Percentiles rank a stretch among this genome's conserved stretches.
Evolutionary conservation across 2,113 vertebrate genomes (phyloP).

Genomic region (Nibea coibor): DNA sequence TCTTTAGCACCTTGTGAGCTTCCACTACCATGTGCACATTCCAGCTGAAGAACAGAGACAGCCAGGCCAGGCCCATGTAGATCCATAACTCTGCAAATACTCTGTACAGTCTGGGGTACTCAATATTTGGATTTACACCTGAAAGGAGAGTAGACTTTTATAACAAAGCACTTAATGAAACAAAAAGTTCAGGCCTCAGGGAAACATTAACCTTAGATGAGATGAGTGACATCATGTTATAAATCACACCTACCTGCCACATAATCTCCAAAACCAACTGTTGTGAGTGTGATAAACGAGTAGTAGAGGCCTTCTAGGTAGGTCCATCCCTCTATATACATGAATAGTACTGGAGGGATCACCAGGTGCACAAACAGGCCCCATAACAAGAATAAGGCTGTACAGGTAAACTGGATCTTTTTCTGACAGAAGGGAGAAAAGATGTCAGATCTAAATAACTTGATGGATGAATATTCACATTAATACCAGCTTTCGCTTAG

Average conservation of each 20-base stretch:
- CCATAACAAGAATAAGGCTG: constrained; percentile 93
- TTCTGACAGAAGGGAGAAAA: constrained; percentile 79
- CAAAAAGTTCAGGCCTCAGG: neutral
- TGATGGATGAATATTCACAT: neutral
- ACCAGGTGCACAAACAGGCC: constrained; percentile 93
- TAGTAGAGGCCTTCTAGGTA: constrained; percentile 97
- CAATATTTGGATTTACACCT: constrained; percentile 91
- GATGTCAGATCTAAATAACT: neutral
- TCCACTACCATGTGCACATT: constrained; percentile 99
- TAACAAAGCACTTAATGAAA: neutral
- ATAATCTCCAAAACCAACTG: constrained; percentile 97
- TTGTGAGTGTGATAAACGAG: constrained; percentile 96
- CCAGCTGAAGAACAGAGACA: constrained; percentile 98
- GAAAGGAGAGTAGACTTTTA: constrained; percentile 41
- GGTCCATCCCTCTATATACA: constrained; percentile 90
- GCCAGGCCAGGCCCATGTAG: constrained; percentile 96
- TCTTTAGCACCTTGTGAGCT: constrained; percentile 95
- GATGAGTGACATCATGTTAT: neutral
- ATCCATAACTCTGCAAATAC: constrained; percentile 96
- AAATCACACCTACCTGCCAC: constrained; percentile 88
- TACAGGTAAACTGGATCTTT: constrained; percentile 94
- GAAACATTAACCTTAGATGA: neutral
- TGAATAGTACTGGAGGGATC: constrained; percentile 94
- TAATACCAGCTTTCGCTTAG: neutral
- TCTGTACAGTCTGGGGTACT: constrained; percentile 91